Evolutionary conservation across 2,797 vertebrate species (phyloP), one percentile per base, ranked within the genome.

Genomic region (Enteromius paludinosus): DNA sequence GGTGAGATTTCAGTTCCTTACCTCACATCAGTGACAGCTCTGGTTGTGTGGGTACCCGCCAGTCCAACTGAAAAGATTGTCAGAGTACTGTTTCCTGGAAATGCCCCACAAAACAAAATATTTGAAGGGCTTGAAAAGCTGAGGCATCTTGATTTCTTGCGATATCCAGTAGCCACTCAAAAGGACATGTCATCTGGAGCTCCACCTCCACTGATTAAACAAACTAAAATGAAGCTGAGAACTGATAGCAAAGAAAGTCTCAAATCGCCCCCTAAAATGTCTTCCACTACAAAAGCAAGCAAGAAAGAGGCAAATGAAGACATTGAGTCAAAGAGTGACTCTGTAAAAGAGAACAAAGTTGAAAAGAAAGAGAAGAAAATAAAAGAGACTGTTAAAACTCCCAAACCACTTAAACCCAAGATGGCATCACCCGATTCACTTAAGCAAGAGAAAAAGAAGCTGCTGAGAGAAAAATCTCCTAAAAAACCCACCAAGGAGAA

Each of bases 1-100:
- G 98, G 97, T 62, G 98, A 99, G 93, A 99, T 99, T 89, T 99
- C 98, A 0, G 98, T 99, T 83, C 98, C 98, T 49, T 99, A 99
- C 90, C 92, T 99, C 86, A 99, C 98, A 18, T 99, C 98, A 49
- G 97, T 99, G 83, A 98, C 98, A 3, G 98, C 98, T 83, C 93
- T 99, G 3, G 97, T 99, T 10, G 98, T 99, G 77, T 99, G 98
- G 98, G 95, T 99, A 71, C 98, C 98, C 56, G 98, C 98, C 81
- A 96, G 94, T 88, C 97, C 97, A 2, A 95, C 95, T 5, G 98
- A 99, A 90, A 99, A 97, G 93, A 99, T 99, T 20, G 96, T 99
- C 10, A 94, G 98, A 61, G 98, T 99, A 86, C 92, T 99, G 80
- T 99, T 99, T 90, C 98, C 98, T 69, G 98, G 98, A 91, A 99